Percentiles rank a stretch among this genome's conserved stretches.
Evolutionary conservation across 2,888 invertebrate genomes (phyloP).

Genomic region (Amphipyra berbera): DNA sequence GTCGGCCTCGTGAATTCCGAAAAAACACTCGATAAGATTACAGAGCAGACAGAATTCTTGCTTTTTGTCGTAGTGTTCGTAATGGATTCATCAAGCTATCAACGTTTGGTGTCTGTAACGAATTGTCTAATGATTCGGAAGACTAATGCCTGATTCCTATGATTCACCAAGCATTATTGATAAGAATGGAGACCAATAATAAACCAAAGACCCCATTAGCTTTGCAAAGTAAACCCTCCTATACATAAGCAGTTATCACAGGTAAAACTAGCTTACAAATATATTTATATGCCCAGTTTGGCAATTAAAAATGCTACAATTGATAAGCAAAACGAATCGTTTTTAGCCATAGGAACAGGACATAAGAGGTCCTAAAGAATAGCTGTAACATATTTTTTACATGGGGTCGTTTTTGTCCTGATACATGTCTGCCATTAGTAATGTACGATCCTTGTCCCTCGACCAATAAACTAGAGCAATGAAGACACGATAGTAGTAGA

Average conservation of each 20-base stretch:
- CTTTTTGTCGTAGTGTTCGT: conserved; percentile 46
- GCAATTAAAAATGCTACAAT: too few relatives aligned
- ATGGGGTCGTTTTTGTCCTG: conserved; percentile 23
- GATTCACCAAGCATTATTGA: too few relatives aligned
- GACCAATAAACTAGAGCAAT: conserved; percentile 49
- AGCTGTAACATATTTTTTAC: conserved; percentile 26
- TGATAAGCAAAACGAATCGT: too few relatives aligned
- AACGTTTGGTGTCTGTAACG: conserved; percentile 34
- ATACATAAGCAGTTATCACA: too few relatives aligned
- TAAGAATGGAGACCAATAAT: too few relatives aligned
- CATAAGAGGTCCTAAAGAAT: conserved; percentile 28
- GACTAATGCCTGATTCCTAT: conserved; percentile 5
- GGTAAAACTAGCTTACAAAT: too few relatives aligned
- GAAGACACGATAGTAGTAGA: conserved; percentile 41
- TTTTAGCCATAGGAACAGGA: conserved; percentile 15
- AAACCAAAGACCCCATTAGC: too few relatives aligned
- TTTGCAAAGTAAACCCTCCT: too few relatives aligned
- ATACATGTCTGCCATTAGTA: conserved; percentile 46
- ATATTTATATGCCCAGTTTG: too few relatives aligned
- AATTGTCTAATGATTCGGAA: conserved; percentile 55
- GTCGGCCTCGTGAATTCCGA: conserved; percentile 60
- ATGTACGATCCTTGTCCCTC: conserved; percentile 46
- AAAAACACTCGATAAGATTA: conserved; percentile 59
- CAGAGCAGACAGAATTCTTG: conserved; percentile 44
- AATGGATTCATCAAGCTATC: conserved; percentile 62